phyloP scores from a whole-genome alignment of 2,797 vertebrate genomes.

The Syngnathus rostellatus region DNA sequence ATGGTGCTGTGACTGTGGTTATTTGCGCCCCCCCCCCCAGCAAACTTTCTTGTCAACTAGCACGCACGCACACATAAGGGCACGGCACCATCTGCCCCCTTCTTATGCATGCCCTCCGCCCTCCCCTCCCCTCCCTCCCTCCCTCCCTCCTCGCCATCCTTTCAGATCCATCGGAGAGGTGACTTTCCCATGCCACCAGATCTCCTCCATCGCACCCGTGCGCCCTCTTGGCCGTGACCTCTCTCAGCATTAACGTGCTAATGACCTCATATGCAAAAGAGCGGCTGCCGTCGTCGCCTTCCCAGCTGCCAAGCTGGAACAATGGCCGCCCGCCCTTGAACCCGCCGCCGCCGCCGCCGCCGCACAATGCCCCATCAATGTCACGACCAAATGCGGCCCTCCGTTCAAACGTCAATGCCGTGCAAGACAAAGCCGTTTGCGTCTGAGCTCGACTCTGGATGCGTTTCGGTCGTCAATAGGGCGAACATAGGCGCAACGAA shows the following conservation, averaged over 20 bases:
- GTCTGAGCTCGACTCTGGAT: slow-evolving; percentile 30
- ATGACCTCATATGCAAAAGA: slow-evolving; percentile 49
- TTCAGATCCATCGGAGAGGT: slow-evolving; percentile 66
- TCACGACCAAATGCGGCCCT: slow-evolving; percentile 15
- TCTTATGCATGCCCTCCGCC: slow-evolving; percentile 46
- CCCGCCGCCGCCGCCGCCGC: slow-evolving; percentile 27
- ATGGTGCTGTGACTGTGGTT: slow-evolving; percentile 62
- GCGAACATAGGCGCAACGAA: neutral
- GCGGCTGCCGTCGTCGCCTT: slow-evolving; percentile 32
- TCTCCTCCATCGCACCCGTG: slow-evolving; percentile 36
- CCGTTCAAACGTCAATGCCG: slow-evolving; percentile 2
- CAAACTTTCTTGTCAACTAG: slow-evolving; percentile 44
- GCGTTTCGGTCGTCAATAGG: neutral
- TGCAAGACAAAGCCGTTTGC: neutral
- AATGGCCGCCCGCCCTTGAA: slow-evolving; percentile 59
- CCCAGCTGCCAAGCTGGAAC: slow-evolving; percentile 34
- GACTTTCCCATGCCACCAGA: slow-evolving; percentile 76
- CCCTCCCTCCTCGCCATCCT: slow-evolving; percentile 19
- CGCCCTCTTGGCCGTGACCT: slow-evolving; percentile 55
- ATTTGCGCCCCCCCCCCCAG: slow-evolving; percentile 43
- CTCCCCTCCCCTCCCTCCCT: slow-evolving; percentile 24
- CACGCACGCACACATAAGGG: slow-evolving; percentile 38
- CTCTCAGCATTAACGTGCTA: slow-evolving; percentile 34
- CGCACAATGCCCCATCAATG: slow-evolving; percentile 33
- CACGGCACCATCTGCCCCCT: slow-evolving; percentile 71